Percentiles rank a stretch among this genome's conserved stretches.
Conservation (phyloP, 2,113 vertebrate genomes). For the Corythaeola cristata region DNA sequence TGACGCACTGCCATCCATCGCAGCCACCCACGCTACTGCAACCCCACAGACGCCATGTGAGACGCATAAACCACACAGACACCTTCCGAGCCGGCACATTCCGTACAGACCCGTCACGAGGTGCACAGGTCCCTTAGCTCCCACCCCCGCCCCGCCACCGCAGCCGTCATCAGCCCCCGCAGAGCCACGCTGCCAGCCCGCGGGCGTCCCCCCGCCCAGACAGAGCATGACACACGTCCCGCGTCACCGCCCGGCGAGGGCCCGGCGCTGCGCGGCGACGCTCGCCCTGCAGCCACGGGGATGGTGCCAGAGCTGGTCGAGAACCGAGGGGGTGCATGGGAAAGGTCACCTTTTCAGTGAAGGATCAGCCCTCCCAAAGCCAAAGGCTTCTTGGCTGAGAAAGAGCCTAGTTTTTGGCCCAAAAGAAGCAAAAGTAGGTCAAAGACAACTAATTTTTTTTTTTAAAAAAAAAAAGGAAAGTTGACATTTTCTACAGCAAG, state of each 20-base stretch:
- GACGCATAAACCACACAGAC: slow-evolving; percentile 67
- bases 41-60: slow-evolving; percentile 71
- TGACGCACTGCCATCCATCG: slow-evolving; percentile 65
- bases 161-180: neutral
- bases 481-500: slow-evolving; percentile 46
- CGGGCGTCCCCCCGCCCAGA: neutral
- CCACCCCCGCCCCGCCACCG: neutral
- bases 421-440: slow-evolving; percentile 38
- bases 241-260: neutral
- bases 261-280: neutral
- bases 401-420: slow-evolving; percentile 42
- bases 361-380: slow-evolving; percentile 38
- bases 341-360: slow-evolving; percentile 46
- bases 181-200: slow-evolving; percentile 3
- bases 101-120: slow-evolving; percentile 37
- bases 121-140: slow-evolving; percentile 61
- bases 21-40: slow-evolving; percentile 71
- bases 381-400: slow-evolving; percentile 23
- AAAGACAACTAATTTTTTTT: neutral
- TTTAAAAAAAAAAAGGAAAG: neutral
- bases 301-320: slow-evolving; percentile 1
- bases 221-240: slow-evolving; percentile 15
- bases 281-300: neutral
- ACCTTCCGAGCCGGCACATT: slow-evolving; percentile 66
- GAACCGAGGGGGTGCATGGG: neutral